These are phyloP conservation scores for Pseudomyrmex cubaensis DNA, from an alignment of 1,140 invertebrate genomes.

Conservation along the genomic window DNA sequence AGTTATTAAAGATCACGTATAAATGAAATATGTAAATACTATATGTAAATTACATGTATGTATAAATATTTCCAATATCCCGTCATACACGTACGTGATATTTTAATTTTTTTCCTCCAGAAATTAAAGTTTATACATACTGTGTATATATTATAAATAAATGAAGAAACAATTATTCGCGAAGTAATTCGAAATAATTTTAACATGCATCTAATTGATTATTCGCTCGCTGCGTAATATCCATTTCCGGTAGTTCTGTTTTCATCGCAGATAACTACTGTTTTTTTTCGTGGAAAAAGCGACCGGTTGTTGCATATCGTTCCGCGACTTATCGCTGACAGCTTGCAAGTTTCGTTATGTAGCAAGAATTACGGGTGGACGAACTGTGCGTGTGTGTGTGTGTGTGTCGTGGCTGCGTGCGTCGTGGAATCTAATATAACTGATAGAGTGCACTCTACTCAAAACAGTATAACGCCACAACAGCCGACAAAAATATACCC, in stretches of 20 bases:
- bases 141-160: not conserved
- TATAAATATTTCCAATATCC: too few species aligned
- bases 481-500: conserved; percentile 34
- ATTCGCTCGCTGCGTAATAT: too few species aligned
- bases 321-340: conserved; percentile 66
- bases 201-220: too few species aligned
- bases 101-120: too few species aligned
- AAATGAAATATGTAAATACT: not conserved
- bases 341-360: conserved; percentile 64
- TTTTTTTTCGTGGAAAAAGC: conserved; percentile 48
- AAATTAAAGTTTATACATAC: too few species aligned
- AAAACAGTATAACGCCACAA: conserved; percentile 37
- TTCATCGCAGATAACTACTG: conserved; percentile 1
- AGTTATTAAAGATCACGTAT: conserved; percentile 4
- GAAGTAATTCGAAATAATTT: not conserved
- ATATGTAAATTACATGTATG: too few species aligned
- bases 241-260: conserved; percentile 36
- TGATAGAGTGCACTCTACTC: conserved; percentile 50
- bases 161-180: not conserved
- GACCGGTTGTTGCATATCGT: conserved; percentile 19
- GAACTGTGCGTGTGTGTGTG: not conserved
- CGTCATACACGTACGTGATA: too few species aligned
- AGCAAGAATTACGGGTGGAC: conserved; percentile 17
- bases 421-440: conserved; percentile 68
- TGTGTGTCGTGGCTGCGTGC: conserved; percentile 43